Base-by-base conservation (phyloP, 2,888 invertebrate species). In the Bombylius major region DNA sequence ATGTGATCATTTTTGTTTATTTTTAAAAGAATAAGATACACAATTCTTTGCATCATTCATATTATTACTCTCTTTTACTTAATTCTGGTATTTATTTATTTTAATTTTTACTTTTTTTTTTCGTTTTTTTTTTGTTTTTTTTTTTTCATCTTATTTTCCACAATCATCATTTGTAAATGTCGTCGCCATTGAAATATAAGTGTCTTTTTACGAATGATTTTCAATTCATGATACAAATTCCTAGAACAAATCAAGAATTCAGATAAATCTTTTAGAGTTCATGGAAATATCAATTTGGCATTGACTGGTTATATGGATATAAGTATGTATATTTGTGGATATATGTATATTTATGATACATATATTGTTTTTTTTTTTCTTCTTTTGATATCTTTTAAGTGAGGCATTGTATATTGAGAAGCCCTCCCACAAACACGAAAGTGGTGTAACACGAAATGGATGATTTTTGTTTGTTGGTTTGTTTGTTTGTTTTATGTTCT, bases 191-290 rank as follows among this genome's bases (percentile, higher is more conserved):
- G 23, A 23, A 36, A 36, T 36, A 11, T 11, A 42, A 42, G 12
- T 42, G 39, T 42, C 12, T 42, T 42, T 23, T 42, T 7, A 11
- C 39, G 39, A 42, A 42, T 42, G 39, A 42, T 42, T 53, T 48
- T 53, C 9, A 53, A 42, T 53, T 47, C 53, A 53, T 42, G 48
- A 53, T 42, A 42, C 48, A 48, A 53, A 53, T 53, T 53, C 53
- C 39, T 39, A 46, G 53, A 53, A 53, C 42, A 53, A 53, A 53
- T 53, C 53, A 53, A 53, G 53, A 53, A 53, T 53, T 48, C 48
- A 31, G 53, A 53, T 53, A 53, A 53, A 53, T 48, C 42, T 53
- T 47, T 53, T 48, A 48, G 53, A 53, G 31, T 53, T 53, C 53
- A 53, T 53, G 53, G 48, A 48, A 53, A 48, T 42, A 53, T 53